Base-by-base conservation (phyloP, 2,888 invertebrate genomes). In the Smittia sp. region DNA sequence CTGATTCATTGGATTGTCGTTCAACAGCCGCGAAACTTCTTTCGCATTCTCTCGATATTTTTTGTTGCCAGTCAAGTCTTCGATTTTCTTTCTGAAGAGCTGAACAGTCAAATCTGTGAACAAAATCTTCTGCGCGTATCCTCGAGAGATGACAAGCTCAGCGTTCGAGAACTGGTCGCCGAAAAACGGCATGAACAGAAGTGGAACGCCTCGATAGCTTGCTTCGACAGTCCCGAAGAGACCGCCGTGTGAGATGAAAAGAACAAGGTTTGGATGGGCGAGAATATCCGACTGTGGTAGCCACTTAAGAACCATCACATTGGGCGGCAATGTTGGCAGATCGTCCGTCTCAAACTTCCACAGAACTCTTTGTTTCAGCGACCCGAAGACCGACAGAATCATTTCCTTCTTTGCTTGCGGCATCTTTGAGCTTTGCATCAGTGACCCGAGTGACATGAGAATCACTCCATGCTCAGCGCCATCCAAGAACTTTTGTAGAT, bases 211-310 rank as follows among this genome's bases (percentile, higher is more conserved):
- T n/a, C 78, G 78, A 74, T 80, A 79, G 20, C 81, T 79, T 0
- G 84, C 83, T 76, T 86, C 86, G 39, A 84, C 81, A 7, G 84
- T 76, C 6, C 86, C 84, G 75, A 86, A 80, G 66, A 85, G 80
- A 22, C 86, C 87, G 1, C 32, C 86, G 77, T 87, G 87, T 0
- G 84, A 84, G 73, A 87, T 80, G 77, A 84, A 86, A 58, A 84
- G 81, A 62, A 81, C 82, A 0, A 85, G 81, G 69, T 85, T 85
- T 1, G 82, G 83, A 77, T 86, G 85, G 58, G 80, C 85, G 9
- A 85, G 76, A 68, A 85, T 77, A 74, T 84, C 85, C 70, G 80
- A 81, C 74, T 85, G 85, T 0, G 85, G 84, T 46, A 84, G 74
- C 85, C 85, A 85, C 27, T 81, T 80, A 72, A 76, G 78, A 1